Evolutionary conservation across 2,888 invertebrate species (phyloP), one percentile per base, ranked within the genome.

Genomic region (Phlogophora meticulosa): DNA sequence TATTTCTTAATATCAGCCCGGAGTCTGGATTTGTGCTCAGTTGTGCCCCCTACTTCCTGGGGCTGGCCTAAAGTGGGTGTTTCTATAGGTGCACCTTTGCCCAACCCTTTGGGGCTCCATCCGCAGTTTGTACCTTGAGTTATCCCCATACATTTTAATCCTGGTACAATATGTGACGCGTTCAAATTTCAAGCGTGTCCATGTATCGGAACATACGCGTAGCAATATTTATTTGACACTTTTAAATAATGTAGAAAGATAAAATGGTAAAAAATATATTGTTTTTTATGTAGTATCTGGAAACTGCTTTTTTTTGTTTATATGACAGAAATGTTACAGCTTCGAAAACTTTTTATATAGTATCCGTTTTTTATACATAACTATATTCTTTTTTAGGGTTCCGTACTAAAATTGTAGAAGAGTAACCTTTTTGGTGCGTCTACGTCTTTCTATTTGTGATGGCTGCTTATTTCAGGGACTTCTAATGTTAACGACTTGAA

Each of bases 211-310:
- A 36, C 68, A 40, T 24, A 22, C 38, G 15, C 17, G 40, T 17
- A 28, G 40, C 52, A 52, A 63, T 72, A 45, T n/a, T n/a, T 72
- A 71, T 72, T 45, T 63, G 72, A 63, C 45, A 20, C 63, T 22
- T 56, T 13, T 11, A 28, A 52, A 57, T 17, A 42, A 56, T 34
- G 51, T 45, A 46, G 15, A 46, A 57, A 57, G 72, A 63, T 72
- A 72, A 71, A 72, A 63, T 36, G 22, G 40, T 40, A n/a, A 20
- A 53, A 69, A 45, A 52, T 51, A 36, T 22, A n/a, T 11, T n/a
- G 13, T 56, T 71, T 4, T 57, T 56, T 63, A 20, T 40, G 3
- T 34, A 15, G 20, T 34, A 40, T 45, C 38, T 9, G 49, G 20
- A 36, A 24, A 15, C 4, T 22, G 17, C 43, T 53, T 38, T 24